These are phyloP conservation scores for Nesogale talazaci DNA, from an alignment of 2,113 vertebrate genomes.

Conservation along the genomic window DNA sequence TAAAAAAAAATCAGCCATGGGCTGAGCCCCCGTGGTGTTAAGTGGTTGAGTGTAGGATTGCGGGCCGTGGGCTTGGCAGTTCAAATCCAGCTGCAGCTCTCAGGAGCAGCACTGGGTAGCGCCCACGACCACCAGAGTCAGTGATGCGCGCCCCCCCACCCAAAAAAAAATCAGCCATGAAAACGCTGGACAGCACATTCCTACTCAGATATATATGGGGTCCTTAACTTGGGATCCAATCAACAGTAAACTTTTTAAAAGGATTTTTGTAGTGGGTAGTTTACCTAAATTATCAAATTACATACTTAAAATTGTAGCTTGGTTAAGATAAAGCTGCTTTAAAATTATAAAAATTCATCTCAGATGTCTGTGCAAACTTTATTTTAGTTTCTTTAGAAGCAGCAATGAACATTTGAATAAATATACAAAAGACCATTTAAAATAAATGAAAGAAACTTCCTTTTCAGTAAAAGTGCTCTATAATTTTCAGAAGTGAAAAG, in stretches of 20 bases:
- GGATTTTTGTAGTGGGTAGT: background rate
- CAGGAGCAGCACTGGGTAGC: too few species aligned
- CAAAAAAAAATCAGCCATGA: too few species aligned
- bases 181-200: too few species aligned
- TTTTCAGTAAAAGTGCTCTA: background rate
- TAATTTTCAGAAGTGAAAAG: background rate
- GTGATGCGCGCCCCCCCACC: too few species aligned
- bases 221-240: too few species aligned
- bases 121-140: too few species aligned
- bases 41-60: too few species aligned
- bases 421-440: background rate
- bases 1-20: too few species aligned
- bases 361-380: background rate
- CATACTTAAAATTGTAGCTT: background rate
- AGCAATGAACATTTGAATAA: background rate
- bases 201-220: too few species aligned
- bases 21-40: too few species aligned
- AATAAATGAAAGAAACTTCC: background rate
- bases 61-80: too few species aligned
- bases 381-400: background rate
- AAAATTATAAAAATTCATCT: background rate
- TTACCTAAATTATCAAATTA: background rate
- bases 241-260: background rate
- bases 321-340: background rate
- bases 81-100: too few species aligned